Conservation (phyloP, 2,113 vertebrate species). For the Hyaena hyaena region DNA sequence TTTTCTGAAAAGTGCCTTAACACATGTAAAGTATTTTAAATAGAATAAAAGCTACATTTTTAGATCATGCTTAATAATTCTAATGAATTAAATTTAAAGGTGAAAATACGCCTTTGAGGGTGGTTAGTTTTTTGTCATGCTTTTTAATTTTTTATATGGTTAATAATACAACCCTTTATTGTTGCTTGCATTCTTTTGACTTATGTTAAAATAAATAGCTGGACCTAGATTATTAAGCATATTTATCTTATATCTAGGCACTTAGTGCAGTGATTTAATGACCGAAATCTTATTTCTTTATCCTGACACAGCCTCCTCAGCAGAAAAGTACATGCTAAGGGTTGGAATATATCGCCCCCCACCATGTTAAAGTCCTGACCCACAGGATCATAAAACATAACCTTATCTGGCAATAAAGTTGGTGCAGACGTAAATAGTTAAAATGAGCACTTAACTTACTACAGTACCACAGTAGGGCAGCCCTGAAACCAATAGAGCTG, state of each 20-base stretch:
- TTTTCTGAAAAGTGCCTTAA: neutral
- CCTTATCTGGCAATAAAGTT: neutral
- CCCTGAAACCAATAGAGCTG: neutral
- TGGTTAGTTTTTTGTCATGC: neutral
- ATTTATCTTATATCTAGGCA: neutral
- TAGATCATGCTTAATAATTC: neutral
- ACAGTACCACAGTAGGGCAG: too few species aligned
- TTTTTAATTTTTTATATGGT: neutral
- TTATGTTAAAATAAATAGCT: neutral
- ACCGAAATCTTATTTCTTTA: neutral
- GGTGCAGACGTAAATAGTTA: neutral
- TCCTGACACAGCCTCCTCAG: neutral
- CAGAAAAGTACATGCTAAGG: neutral
- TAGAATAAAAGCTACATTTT: neutral
- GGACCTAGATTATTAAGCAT: neutral
- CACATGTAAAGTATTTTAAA: neutral
- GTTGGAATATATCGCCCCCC: neutral
- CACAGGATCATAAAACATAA: neutral
- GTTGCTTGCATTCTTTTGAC: neutral
- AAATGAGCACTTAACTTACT: neutral
- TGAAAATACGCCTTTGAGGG: neutral
- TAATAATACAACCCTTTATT: neutral
- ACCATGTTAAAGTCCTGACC: neutral
- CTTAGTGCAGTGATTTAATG: neutral
- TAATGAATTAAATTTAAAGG: neutral